These are phyloP conservation scores for Tenthredo livida DNA, from an alignment of 2,888 invertebrate genomes.

Conservation along the genomic window DNA sequence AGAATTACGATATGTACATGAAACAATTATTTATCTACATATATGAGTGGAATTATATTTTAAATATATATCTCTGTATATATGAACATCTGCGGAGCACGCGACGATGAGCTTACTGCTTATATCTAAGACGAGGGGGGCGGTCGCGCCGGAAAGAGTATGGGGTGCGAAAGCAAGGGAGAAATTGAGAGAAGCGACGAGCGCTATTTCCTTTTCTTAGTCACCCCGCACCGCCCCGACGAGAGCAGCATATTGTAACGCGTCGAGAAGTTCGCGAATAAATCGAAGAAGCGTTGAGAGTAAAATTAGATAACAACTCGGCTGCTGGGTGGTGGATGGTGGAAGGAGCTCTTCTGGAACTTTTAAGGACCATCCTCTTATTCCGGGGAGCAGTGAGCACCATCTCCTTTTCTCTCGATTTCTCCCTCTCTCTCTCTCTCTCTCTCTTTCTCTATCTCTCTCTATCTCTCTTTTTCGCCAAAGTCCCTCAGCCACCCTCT, in stretches of 20 bases:
- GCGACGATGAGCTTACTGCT: not conserved
- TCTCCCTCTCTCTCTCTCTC: not conserved
- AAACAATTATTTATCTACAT: not conserved
- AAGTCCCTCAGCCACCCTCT: slow-evolving; percentile 53
- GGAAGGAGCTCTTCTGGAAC: slow-evolving; percentile 69
- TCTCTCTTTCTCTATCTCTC: not conserved
- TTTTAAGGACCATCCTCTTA: slow-evolving; percentile 75
- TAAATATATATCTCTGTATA: not conserved
- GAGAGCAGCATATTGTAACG: slow-evolving; percentile 78
- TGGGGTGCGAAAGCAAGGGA: slow-evolving; percentile 29
- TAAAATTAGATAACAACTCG: slow-evolving; percentile 79
- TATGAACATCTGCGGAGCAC: not conserved
- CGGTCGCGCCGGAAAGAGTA: not conserved
- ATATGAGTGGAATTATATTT: not conserved
- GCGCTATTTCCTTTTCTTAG: slow-evolving; percentile 26
- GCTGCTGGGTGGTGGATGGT: slow-evolving; percentile 63
- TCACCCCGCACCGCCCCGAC: slow-evolving; percentile 56
- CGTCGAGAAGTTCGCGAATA: slow-evolving; percentile 78
- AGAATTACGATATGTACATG: not conserved
- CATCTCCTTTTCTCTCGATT: slow-evolving; percentile 15
- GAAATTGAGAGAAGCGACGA: slow-evolving; percentile 23
- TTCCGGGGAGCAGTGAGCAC: slow-evolving; percentile 53
- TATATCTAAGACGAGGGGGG: not conserved
- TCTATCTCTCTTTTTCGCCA: not conserved
- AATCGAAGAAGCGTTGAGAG: slow-evolving; percentile 79